Evolutionary conservation across 2,113 vertebrate genomes (phyloP).

Genomic region (Cettia cetti): DNA sequence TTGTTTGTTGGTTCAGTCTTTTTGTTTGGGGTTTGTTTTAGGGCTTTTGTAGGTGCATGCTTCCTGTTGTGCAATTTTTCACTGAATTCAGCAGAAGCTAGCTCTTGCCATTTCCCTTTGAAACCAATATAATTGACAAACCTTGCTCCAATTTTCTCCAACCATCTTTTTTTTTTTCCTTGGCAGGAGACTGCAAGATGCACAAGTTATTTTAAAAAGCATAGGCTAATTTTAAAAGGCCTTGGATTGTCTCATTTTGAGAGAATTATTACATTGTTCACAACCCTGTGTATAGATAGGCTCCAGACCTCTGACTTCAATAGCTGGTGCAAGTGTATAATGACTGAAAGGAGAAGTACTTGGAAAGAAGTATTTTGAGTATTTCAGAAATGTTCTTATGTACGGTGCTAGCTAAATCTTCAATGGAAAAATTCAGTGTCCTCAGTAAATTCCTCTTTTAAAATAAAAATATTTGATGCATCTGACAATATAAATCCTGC

Average conservation of each 20-base stretch:
- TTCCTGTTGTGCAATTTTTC: background rate
- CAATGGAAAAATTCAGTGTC: background rate
- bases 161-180: background rate
- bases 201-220: background rate
- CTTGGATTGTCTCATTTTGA: background rate
- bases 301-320: background rate
- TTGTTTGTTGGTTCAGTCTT: accelerated
- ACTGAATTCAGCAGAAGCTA: background rate
- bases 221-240: background rate
- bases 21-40: background rate
- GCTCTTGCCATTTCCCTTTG: background rate
- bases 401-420: background rate
- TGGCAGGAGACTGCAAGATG: background rate
- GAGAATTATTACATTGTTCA: background rate
- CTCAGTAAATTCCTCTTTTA: background rate
- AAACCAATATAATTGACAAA: background rate
- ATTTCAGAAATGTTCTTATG: background rate
- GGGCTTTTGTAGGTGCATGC: background rate
- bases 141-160: background rate
- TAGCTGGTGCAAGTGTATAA: background rate
- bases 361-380: background rate
- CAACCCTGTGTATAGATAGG: background rate
- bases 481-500: background rate
- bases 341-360: background rate
- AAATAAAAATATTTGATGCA: background rate